phyloP scores from a whole-genome alignment of 2,888 invertebrate genomes.

The Scaptomyza flava region DNA sequence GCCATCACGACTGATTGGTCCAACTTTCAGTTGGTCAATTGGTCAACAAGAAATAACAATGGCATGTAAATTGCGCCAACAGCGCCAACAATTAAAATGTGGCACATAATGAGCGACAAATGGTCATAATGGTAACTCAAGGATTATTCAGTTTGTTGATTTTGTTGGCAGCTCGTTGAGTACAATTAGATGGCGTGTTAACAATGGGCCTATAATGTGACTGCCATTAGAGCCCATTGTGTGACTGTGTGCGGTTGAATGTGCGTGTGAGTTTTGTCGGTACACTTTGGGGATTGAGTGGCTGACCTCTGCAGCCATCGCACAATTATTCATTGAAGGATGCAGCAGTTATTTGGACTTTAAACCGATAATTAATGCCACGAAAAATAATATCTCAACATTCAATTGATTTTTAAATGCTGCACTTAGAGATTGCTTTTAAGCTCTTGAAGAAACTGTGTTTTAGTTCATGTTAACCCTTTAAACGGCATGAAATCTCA shows the following conservation, averaged over 20 bases:
- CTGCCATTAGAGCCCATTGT: conserved; percentile 43
- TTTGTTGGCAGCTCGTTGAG: conserved; percentile 46
- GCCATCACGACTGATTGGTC: conserved; percentile 63
- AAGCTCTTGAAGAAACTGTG: neutral
- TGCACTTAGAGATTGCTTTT: conserved; percentile 22
- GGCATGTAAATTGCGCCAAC: conserved; percentile 59
- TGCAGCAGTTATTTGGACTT: conserved; percentile 21
- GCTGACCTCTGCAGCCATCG: conserved; percentile 29
- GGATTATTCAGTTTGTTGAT: conserved; percentile 55
- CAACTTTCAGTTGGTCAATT: conserved; percentile 47
- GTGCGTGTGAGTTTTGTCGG: conserved; percentile 7
- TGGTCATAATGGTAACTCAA: conserved; percentile 56
- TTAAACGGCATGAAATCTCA: no score
- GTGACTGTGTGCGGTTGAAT: neutral
- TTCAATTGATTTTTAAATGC: conserved; percentile 28
- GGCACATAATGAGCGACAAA: conserved; percentile 52
- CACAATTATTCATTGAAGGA: conserved; percentile 37
- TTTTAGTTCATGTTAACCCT: neutral
- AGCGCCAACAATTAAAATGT: conserved; percentile 23
- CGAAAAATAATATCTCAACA: conserved; percentile 12
- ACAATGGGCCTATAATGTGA: conserved; percentile 40
- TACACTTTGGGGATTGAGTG: conserved; percentile 15
- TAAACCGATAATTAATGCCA: conserved; percentile 52
- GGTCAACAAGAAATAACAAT: conserved; percentile 52
- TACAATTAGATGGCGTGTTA: conserved; percentile 59